phyloP scores from a whole-genome alignment of 2,888 invertebrate genomes.

The Venusia cambrica region DNA sequence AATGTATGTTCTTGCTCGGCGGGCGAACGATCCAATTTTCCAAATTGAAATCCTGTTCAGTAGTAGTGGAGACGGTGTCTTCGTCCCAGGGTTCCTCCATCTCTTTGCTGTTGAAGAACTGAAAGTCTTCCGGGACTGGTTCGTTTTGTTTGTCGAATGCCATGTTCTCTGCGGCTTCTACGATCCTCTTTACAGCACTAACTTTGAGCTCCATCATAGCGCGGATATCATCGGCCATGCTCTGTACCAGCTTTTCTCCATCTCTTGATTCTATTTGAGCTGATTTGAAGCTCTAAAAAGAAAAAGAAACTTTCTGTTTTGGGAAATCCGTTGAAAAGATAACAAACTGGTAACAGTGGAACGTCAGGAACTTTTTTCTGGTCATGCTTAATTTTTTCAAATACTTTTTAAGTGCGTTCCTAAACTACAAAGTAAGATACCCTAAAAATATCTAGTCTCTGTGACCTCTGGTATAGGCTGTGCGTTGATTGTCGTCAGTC shows the following conservation, averaged over 20 bases:
- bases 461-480: no score
- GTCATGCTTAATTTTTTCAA: no score
- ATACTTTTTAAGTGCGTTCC: no score
- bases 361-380: no score
- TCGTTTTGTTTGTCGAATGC: slow-evolving; percentile 82
- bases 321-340: no score
- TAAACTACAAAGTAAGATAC: no score
- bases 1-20: slow-evolving; percentile 82
- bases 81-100: slow-evolving; percentile 82
- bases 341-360: no score
- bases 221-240: slow-evolving; percentile 91
- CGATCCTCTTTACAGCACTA: slow-evolving; percentile 92
- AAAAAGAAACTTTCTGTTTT: slow-evolving; percentile 33
- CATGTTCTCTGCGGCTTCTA: slow-evolving; percentile 92
- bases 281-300: slow-evolving; percentile 87
- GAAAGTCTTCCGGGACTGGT: slow-evolving; percentile 81
- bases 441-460: no score
- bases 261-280: slow-evolving; percentile 88
- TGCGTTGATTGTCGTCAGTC: no score
- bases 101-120: slow-evolving; percentile 86
- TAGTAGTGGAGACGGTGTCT: slow-evolving; percentile 67
- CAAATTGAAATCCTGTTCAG: slow-evolving; percentile 75
- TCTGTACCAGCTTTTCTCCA: slow-evolving; percentile 88
- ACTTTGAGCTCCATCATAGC: slow-evolving; percentile 94
- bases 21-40: slow-evolving; percentile 78